Conservation (phyloP, 2,113 vertebrate genomes). For the Tachycineta bicolor region DNA sequence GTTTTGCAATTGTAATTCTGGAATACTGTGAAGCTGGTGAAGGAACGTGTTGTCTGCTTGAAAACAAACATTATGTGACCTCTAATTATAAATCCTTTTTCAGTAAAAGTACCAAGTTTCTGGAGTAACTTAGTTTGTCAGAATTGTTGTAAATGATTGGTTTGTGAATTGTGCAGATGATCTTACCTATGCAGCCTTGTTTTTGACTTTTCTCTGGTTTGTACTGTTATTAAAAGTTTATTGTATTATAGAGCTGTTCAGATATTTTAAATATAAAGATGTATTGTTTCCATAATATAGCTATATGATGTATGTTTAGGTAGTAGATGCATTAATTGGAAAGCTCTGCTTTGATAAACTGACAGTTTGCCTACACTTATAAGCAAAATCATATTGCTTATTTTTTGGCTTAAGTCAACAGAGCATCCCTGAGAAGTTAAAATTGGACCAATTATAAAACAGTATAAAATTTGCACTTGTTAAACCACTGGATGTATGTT, state of each 20-base stretch:
- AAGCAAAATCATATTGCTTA: conserved; percentile 78
- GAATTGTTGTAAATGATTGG: conserved; percentile 78
- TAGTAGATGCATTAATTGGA: conserved; percentile 84
- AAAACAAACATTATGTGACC: conserved; percentile 73
- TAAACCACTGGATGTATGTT: conserved; percentile 78
- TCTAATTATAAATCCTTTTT: conserved; percentile 69
- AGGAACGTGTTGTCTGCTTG: conserved; percentile 52
- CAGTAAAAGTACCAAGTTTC: conserved; percentile 76
- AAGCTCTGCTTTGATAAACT: conserved; percentile 90
- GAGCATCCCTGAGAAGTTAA: conserved; percentile 72
- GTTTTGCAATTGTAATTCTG: conserved; percentile 22
- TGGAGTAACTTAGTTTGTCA: conserved; percentile 71
- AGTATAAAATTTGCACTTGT: conserved; percentile 85
- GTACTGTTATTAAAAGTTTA: conserved; percentile 89
- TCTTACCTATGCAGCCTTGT: conserved; percentile 93
- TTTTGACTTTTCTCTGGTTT: conserved; percentile 85
- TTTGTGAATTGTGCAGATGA: conserved; percentile 87
- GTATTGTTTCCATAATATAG: conserved; percentile 87
- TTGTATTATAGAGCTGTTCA: conserved; percentile 93
- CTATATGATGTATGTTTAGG: conserved; percentile 88
- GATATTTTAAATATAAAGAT: conserved; percentile 88
- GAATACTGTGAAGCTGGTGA: conserved; percentile 61
- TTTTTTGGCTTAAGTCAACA: conserved; percentile 73
- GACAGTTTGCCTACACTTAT: conserved; percentile 82
- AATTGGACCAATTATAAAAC: conserved; percentile 85